phyloP scores from a whole-genome alignment of 2,888 invertebrate genomes.

The Andrena haemorrhoa region DNA sequence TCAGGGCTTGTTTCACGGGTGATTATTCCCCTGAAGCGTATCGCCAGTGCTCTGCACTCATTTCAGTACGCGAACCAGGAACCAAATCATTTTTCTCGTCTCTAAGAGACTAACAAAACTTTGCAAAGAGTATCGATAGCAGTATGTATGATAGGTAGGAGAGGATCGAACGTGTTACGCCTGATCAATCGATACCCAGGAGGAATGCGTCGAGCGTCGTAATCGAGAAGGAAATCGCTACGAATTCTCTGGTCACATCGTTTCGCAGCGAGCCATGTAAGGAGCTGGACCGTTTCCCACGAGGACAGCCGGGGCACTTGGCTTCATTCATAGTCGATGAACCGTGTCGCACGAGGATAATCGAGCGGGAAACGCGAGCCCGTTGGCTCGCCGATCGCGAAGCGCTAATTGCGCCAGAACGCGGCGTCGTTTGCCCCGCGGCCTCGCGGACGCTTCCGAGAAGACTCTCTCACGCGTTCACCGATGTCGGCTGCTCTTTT shows the following conservation, averaged over 20 bases:
- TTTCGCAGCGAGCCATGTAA: slow-evolving; percentile 14
- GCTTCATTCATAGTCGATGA: slow-evolving; percentile 57
- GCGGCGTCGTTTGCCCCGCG: slow-evolving; percentile 38
- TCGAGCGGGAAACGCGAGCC: slow-evolving; percentile 43
- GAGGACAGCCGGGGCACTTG: slow-evolving; percentile 41
- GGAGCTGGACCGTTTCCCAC: slow-evolving; percentile 44
- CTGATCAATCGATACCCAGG: not conserved
- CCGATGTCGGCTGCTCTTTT: not conserved
- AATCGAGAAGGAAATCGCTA: slow-evolving; percentile 19
- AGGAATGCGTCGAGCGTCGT: not conserved
- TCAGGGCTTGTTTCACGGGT: no score
- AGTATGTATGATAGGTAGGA: no score
- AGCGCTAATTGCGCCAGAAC: slow-evolving; percentile 55
- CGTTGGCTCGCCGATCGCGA: slow-evolving; percentile 63
- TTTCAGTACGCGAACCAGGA: no score
- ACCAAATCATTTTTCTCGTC: no score
- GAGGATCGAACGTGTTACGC: not conserved
- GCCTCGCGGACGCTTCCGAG: slow-evolving; percentile 28
- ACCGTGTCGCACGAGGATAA: slow-evolving; percentile 57
- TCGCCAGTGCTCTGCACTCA: no score
- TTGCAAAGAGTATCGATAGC: no score
- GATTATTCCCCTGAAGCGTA: no score
- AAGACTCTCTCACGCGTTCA: slow-evolving; percentile 6
- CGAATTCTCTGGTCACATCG: slow-evolving; percentile 20
- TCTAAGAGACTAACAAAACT: no score